Base-by-base conservation (phyloP, 2,113 vertebrate genomes). In the Origma solitaria region DNA sequence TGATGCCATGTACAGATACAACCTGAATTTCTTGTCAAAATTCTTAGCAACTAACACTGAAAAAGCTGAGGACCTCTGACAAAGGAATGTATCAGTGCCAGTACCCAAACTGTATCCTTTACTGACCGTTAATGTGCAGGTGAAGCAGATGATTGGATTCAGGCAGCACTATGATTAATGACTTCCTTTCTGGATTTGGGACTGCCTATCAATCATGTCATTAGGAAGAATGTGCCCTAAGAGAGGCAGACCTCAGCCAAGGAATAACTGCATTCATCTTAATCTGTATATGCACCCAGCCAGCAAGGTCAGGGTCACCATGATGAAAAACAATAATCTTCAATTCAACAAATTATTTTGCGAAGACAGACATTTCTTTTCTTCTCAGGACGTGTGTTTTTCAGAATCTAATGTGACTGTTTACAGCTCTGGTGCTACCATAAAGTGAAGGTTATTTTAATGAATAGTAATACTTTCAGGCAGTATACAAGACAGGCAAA, bases 241-340 rank as follows among this genome's bases (percentile, higher is more conserved):
- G 99, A 99, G 98, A 99, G 98, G 98, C 99, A 99, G 99, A 98
- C 99, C 98, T 99, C 99, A 98, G 98, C 98, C 98, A 98, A 99
- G 98, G 98, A 99, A 99, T 99, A 99, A 99, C 99, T 99, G 98
- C 99, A 99, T 99, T 99, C 99, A 99, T 99, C 99, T 99, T 99
- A 98, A 99, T 99, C 99, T 99, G 98, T 99, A 98, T 99, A 99
- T 99, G 99, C 99, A 99, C 98, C 98, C 98, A 99, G 98, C 98
- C 99, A 99, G 98, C 98, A 98, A 98, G 98, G 98, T 98, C 99
- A 99, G 99, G 99, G 99, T 99, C 99, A 99, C 98, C 98, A 99
- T 98, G 98, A 99, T 99, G 99, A 99, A 99, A 99, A 99, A 99
- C 99, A 99, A 99, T 99, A 99, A 99, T 99, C 99, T 99, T 99